phyloP scores from a whole-genome alignment of 1,140 invertebrate species.

The Chironomus striatipennis region DNA sequence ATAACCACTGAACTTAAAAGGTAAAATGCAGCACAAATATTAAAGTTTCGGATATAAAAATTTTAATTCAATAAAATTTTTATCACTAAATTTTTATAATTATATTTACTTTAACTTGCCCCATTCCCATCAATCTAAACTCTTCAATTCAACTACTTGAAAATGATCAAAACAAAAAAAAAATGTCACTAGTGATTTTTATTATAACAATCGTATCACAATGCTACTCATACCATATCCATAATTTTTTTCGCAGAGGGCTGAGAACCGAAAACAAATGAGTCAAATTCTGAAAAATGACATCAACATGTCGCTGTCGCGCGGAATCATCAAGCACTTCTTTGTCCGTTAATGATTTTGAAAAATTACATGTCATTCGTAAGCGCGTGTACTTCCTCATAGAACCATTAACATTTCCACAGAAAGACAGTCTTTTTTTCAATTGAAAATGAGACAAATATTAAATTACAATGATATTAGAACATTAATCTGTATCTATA shows the following conservation, averaged over 20 bases:
- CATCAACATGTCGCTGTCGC: neutral
- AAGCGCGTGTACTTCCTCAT: neutral
- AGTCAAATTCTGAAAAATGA: neutral
- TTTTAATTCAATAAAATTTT: too few relatives aligned
- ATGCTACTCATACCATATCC: too few relatives aligned
- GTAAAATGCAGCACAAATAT: too few relatives aligned
- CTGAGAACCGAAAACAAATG: neutral
- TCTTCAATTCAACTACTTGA: neutral
- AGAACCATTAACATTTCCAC: neutral
- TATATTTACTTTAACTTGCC: too few relatives aligned
- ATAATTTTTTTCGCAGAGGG: too few relatives aligned
- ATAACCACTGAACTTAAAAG: too few relatives aligned
- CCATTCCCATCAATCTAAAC: neutral
- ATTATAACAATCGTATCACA: neutral
- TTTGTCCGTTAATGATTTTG: constrained; percentile 5
- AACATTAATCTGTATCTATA: neutral
- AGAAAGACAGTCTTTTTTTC: too few relatives aligned
- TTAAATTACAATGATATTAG: constrained; percentile 4
- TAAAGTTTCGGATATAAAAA: too few relatives aligned
- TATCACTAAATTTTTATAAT: too few relatives aligned
- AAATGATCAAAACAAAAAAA: neutral
- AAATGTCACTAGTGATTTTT: neutral
- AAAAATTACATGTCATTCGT: constrained; percentile 20
- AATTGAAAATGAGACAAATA: neutral
- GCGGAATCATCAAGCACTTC: neutral